These are phyloP conservation scores for Leptodactylus fuscus DNA, from an alignment of 2,113 vertebrate species.

Conservation along the genomic window DNA sequence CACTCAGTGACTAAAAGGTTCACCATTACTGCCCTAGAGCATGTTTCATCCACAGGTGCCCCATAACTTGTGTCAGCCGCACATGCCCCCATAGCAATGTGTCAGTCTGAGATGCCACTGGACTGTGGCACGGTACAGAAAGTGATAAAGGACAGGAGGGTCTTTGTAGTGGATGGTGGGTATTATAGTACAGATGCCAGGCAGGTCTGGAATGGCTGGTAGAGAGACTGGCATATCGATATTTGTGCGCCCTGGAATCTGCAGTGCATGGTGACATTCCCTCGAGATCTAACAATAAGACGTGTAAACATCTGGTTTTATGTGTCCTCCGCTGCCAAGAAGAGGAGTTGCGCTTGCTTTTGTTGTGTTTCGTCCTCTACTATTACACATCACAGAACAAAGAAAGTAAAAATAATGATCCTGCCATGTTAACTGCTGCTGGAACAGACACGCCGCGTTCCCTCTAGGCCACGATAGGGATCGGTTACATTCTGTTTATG, in stretches of 20 bases:
- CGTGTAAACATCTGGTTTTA: conserved; percentile 11
- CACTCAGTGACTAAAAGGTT: too few relatives aligned
- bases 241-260: not conserved
- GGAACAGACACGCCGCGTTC: conserved; percentile 7
- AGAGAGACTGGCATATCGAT: not conserved
- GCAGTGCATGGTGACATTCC: not conserved
- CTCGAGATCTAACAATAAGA: not conserved
- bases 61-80: not conserved
- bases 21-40: too few relatives aligned
- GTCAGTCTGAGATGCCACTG: too few relatives aligned
- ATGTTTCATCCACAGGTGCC: not conserved
- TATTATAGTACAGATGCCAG: not conserved
- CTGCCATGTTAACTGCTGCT: not conserved
- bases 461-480: not conserved
- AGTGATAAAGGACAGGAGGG: accelerated
- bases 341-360: not conserved
- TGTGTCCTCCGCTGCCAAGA: not conserved
- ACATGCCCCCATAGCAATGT: not conserved
- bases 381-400: conserved; percentile 48
- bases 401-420: conserved; percentile 31
- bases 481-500: conserved; percentile 17
- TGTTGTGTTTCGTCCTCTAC: not conserved
- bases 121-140: too few relatives aligned
- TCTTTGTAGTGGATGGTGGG: not conserved
- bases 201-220: not conserved